Conservation (phyloP, 2,113 vertebrate species). For the Arenaria interpres region DNA sequence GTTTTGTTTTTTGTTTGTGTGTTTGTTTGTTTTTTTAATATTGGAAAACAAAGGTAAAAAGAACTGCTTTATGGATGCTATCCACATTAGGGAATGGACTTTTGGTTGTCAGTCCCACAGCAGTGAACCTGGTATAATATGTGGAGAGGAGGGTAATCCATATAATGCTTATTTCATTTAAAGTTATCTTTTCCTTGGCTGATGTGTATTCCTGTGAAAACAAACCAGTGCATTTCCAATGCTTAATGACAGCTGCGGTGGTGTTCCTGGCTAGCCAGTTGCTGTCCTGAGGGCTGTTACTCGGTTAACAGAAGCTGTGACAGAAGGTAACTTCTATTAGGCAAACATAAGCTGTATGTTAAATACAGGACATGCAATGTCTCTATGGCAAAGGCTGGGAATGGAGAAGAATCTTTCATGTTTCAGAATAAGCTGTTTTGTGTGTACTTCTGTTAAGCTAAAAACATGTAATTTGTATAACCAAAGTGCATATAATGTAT, state of each 20-base stretch:
- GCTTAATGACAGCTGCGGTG: background rate
- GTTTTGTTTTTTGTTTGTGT: too few relatives aligned
- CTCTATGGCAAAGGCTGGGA: slow-evolving; percentile 26
- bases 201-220: background rate
- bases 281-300: background rate
- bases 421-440: slow-evolving; percentile 47
- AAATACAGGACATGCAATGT: slow-evolving; percentile 6
- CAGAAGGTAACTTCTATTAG: background rate
- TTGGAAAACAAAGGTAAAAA: background rate
- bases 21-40: too few relatives aligned
- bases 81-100: background rate
- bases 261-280: background rate
- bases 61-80: background rate
- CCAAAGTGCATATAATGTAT: slow-evolving; percentile 8
- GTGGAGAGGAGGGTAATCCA: background rate
- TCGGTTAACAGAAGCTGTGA: background rate
- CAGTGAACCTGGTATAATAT: background rate
- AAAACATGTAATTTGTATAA: slow-evolving; percentile 52
- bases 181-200: background rate
- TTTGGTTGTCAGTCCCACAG: background rate
- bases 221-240: background rate
- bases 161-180: background rate
- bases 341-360: slow-evolving; percentile 32
- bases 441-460: slow-evolving; percentile 26
- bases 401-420: slow-evolving; percentile 30